Conservation (phyloP, 2,113 vertebrate genomes). For the Saccopteryx leptura region DNA sequence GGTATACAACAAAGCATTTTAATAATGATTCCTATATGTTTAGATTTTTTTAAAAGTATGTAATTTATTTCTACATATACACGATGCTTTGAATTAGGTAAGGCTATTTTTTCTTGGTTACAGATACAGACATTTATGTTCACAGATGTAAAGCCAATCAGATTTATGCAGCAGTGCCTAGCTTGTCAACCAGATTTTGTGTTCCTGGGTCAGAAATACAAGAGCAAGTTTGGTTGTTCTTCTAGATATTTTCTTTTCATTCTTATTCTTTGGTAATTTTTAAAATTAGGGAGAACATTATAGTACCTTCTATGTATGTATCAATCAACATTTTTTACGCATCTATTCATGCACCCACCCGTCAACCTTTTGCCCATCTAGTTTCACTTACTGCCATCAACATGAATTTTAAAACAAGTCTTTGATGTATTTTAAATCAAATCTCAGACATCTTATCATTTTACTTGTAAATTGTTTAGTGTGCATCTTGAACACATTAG, state of each 20-base stretch:
- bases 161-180: not conserved
- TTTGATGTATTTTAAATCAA: not conserved
- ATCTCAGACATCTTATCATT: not conserved
- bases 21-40: not conserved
- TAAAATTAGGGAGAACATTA: not conserved
- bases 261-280: not conserved
- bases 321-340: not conserved
- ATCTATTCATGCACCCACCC: too few relatives aligned
- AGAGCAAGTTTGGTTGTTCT: not conserved
- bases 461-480: not conserved
- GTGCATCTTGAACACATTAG: not conserved
- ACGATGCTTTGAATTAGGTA: not conserved
- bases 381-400: not conserved
- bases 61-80: not conserved
- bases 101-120: not conserved
- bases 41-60: not conserved
- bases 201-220: constrained; percentile 6
- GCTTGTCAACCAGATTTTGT: not conserved
- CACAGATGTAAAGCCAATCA: not conserved
- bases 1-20: not conserved
- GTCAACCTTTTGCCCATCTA: not conserved
- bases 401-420: not conserved
- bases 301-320: not conserved
- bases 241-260: not conserved
- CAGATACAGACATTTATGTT: not conserved